Evolutionary conservation across 2,797 vertebrate species (phyloP).

Genomic region (Muraenolepis orangiensis): DNA sequence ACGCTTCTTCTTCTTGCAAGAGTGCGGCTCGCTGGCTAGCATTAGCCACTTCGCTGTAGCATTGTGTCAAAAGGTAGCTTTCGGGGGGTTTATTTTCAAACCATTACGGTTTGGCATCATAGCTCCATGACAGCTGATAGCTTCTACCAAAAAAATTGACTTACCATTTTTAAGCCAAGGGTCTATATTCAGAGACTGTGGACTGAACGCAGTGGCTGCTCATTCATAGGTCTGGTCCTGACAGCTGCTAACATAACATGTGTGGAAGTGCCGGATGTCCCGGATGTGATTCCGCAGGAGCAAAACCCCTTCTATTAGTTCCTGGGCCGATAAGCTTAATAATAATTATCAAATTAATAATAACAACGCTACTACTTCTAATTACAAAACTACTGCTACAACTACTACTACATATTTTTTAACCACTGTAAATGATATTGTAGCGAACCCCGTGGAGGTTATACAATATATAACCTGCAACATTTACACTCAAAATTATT

Average conservation of each 20-base stretch:
- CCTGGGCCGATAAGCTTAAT: neutral
- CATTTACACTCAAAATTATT: too few species aligned
- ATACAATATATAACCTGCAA: too few species aligned
- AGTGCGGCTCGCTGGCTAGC: conserved; percentile 31
- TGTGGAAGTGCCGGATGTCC: conserved; percentile 28
- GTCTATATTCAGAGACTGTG: neutral
- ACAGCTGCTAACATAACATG: conserved; percentile 58
- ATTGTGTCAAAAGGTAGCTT: neutral
- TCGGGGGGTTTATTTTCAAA: neutral
- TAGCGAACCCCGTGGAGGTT: too few species aligned
- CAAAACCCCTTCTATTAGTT: neutral
- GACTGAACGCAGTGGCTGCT: neutral
- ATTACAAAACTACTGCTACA: neutral
- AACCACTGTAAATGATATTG: too few species aligned
- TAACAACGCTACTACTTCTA: neutral
- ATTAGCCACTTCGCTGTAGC: conserved; percentile 35
- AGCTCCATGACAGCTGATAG: too few species aligned
- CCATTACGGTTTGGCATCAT: neutral
- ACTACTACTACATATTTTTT: too few species aligned
- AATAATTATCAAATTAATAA: neutral
- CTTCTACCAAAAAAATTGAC: neutral
- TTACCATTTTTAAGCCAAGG: conserved; percentile 56
- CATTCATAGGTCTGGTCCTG: conserved; percentile 34
- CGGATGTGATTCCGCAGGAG: neutral
- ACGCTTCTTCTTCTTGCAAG: conserved; percentile 15